A percentile compares a stretch with the other conserved stretches of the same genome.
Conservation (phyloP, 2,113 vertebrate species). For the Sphaerodactylus townsendi region DNA sequence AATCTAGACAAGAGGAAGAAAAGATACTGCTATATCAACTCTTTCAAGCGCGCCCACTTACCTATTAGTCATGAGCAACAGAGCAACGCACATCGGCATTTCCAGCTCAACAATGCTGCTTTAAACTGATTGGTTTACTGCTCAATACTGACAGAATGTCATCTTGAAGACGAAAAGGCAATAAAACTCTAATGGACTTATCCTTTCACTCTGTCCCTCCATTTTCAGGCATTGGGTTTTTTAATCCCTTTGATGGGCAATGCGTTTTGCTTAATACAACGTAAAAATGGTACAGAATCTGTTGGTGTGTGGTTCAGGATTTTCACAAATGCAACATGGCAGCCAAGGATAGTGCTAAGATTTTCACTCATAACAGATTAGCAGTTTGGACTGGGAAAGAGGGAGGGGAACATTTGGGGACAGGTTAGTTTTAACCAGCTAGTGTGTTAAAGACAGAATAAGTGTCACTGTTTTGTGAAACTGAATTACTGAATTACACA, state of each 20-base stretch:
- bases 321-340: too few relatives aligned
- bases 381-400: too few relatives aligned
- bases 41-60: background rate
- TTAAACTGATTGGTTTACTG: fast-evolving
- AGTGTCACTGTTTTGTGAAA: too few relatives aligned
- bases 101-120: background rate
- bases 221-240: slow-evolving; percentile 27
- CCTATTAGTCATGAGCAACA: background rate
- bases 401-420: too few relatives aligned
- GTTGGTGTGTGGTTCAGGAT: background rate
- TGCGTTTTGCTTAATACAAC: slow-evolving; percentile 22
- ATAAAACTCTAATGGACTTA: slow-evolving; percentile 4
- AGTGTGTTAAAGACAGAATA: too few relatives aligned
- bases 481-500: too few relatives aligned
- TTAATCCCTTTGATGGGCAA: background rate
- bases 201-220: background rate
- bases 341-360: too few relatives aligned
- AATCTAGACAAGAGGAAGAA: background rate
- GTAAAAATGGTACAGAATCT: background rate
- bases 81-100: background rate
- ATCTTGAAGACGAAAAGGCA: slow-evolving; percentile 1
- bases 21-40: background rate
- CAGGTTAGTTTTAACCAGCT: too few relatives aligned
- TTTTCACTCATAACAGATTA: too few relatives aligned
- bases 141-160: slow-evolving; percentile 7